Evolutionary conservation across 2,113 vertebrate genomes (phyloP), one percentile per base, ranked within the genome.

Genomic region (Bos indicus): DNA sequence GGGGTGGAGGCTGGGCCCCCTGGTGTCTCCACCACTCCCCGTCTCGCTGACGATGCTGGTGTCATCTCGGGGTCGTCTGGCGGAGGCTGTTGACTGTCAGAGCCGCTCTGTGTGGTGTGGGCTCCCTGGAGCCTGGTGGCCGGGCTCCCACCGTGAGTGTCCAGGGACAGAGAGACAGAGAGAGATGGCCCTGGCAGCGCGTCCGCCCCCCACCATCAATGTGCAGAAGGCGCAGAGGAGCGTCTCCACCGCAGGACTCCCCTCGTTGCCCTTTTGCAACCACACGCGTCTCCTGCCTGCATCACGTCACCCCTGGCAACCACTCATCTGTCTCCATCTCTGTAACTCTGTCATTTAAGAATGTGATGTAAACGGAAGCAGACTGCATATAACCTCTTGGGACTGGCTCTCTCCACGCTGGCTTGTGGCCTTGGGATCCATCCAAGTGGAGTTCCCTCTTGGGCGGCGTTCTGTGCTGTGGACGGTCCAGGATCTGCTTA

Each of bases 381-480:
- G 12, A 3, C 56, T 25, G 16, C 15, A 2, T 33, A 0, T 43
- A 17, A 40, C 40, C 59, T 74, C 57, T 77, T 82, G 71, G 87
- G n/a, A n/a, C 0, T 82, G 78, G 19, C n/a, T 59, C 25, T 56
- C 52, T 87, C 60, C 40, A 28, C 13, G 25, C 30, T 33, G 10
- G 30, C 2, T 71, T 12, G 46, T 54, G 56, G 59, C 56, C 67
- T n/a, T 36, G 40, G 82, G 43, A 7, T 8, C 28, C 57, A 8
- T 28, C 57, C 62, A 19, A 60, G 78, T 7, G 9, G n/a, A 15
- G 17, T 57, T 86, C 54, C 67, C 36, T 13, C 7, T 80, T 19
- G 2, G 1, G 84, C 3, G 3, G 26, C 0, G 0, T 52, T 54
- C 59, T 12, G 3, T 8, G 4, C 21, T 26, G 6, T 4, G 28